phyloP scores from a whole-genome alignment of 2,888 invertebrate genomes.

The Embidobia sp. region DNA sequence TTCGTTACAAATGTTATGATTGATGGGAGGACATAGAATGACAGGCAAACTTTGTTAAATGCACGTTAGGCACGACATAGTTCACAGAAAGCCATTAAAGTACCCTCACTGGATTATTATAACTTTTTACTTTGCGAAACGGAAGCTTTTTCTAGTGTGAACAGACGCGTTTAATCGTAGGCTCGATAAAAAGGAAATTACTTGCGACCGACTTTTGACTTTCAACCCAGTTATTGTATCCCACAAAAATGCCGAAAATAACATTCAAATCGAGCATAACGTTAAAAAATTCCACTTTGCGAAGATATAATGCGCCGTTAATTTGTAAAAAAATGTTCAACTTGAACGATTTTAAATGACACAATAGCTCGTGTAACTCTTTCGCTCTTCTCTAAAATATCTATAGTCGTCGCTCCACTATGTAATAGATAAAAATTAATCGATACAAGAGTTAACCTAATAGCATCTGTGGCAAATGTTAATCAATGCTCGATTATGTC shows the following conservation, averaged over 20 bases:
- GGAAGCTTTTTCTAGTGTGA: too few relatives aligned
- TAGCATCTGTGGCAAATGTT: constrained; percentile 38
- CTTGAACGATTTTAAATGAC: constrained; percentile 25
- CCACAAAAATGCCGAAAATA: background rate
- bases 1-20: constrained; percentile 34
- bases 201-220: constrained; percentile 4
- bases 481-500: constrained; percentile 49
- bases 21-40: constrained; percentile 32
- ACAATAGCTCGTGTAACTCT: constrained; percentile 13
- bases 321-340: background rate
- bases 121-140: constrained; percentile 22
- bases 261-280: constrained; percentile 22
- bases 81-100: constrained; percentile 20
- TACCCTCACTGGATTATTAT: constrained; percentile 25
- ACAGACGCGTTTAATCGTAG: constrained; percentile 18
- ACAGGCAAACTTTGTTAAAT: constrained; percentile 40
- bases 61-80: constrained; percentile 30
- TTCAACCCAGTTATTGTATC: constrained; percentile 8
- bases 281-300: too few relatives aligned
- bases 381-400: constrained; percentile 28
- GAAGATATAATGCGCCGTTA: too few relatives aligned
- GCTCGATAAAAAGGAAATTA: constrained; percentile 18
- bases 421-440: constrained; percentile 50
- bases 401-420: constrained; percentile 1
- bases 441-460: constrained; percentile 44